phyloP scores from a whole-genome alignment of 1,140 invertebrate species.

The Periplaneta americana region DNA sequence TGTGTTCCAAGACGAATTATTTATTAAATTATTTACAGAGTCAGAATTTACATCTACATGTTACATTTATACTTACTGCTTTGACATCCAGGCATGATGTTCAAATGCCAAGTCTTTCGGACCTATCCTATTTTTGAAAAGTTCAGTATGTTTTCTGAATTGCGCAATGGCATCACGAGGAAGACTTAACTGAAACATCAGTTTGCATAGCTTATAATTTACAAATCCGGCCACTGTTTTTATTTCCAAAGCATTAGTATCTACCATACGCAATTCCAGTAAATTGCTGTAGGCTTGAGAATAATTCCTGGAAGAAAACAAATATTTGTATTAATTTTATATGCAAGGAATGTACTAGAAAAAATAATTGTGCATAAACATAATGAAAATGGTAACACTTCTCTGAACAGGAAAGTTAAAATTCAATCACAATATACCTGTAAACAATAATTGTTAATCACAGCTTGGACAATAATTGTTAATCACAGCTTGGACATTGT shows the following conservation, averaged over 20 bases:
- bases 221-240: constrained; percentile 92
- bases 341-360: no score
- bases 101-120: constrained; percentile 85
- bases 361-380: no score
- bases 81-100: constrained; percentile 94
- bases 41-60: no score
- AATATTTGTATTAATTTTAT: background rate
- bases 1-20: no score
- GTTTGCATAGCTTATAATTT: constrained; percentile 89
- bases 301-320: constrained; percentile 69
- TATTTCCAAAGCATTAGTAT: constrained; percentile 88
- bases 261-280: constrained; percentile 78
- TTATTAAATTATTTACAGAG: no score
- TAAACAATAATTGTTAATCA: no score
- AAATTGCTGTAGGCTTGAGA: constrained; percentile 87
- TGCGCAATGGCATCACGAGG: constrained; percentile 92
- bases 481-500: no score
- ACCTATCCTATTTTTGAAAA: constrained; percentile 73
- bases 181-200: constrained; percentile 82
- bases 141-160: constrained; percentile 85
- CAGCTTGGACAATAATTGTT: no score
- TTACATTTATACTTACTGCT: constrained; percentile 66
- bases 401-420: background rate
- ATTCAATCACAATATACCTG: no score
- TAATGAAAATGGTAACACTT: no score